Evolutionary conservation across 2,888 invertebrate genomes (phyloP), one percentile per base, ranked within the genome.

Genomic region (Tiliacea aurago): DNA sequence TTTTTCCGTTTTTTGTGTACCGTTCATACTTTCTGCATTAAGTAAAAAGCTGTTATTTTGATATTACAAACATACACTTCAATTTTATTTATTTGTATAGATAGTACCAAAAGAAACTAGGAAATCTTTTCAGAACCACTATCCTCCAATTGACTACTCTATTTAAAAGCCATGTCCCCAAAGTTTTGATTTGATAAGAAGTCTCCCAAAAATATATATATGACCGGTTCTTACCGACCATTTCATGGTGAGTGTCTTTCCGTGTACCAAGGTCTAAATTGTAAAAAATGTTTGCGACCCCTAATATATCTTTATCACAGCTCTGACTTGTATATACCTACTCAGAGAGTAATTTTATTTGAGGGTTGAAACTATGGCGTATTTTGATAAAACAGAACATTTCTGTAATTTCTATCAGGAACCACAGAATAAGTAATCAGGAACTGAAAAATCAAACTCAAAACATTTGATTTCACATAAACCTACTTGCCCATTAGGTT

Each of bases 211-310:
- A 45, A 53, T 53, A 68, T 61, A 62, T 64, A 78, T 63, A 73
- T 67, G 66, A 47, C 58, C 63, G n/a, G 23, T 51, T 15, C 51
- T 78, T 65, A 73, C 68, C 49, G 61, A 66, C 79, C 70, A 66
- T 84, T 81, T 83, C 72, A 73, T 70, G 69, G 71, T 41, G 69
- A 90, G 91, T 88, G 91, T 76, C 81, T 91, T 91, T 88, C 69
- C 91, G 70, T 91, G 92, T 92, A 84, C 69, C 43, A 55, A 45
- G 56, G 56, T 45, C 72, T 82, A 88, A 76, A 91, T 90, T 88
- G 91, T 88, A 89, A 91, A 88, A 89, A 90, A 91, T 88, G 86
- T 66, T 63, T 53, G 73, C 71, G 70, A 43, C 53, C 71, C 70
- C 66, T 73, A 51, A 88, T 90, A 86, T 87, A 85, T 90, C 83